Conservation (phyloP, 2,113 vertebrate species). For the Chlorodrepanis virens region DNA sequence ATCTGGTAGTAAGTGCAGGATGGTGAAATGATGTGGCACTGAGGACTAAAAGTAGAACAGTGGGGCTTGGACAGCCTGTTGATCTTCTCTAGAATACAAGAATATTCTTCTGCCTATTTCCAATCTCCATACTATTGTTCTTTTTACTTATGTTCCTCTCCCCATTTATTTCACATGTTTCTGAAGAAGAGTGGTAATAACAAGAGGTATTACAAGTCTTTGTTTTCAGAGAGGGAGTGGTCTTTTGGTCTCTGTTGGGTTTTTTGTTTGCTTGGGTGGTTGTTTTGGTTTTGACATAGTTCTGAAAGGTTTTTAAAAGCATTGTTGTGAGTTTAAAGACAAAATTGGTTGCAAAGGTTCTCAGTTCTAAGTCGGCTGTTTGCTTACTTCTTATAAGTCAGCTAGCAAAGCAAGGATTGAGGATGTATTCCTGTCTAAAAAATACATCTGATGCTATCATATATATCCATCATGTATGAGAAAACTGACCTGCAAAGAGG, state of each 20-base stretch:
- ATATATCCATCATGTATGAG: not conserved
- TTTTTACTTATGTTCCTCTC: not conserved
- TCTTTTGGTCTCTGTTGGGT: not conserved
- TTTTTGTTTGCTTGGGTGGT: not conserved
- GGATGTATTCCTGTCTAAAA: not conserved
- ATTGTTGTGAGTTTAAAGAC: not conserved
- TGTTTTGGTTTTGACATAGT: not conserved
- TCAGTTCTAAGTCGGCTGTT: not conserved
- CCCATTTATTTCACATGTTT: rapidly evolving
- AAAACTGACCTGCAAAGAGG: not conserved
- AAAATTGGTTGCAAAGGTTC: not conserved
- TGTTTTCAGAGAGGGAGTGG: not conserved
- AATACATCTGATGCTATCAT: rapidly evolving
- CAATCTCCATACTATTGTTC: not conserved
- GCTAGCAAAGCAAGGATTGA: not conserved
- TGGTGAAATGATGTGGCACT: not conserved
- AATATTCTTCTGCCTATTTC: not conserved
- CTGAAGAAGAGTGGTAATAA: not conserved
- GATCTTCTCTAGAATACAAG: not conserved
- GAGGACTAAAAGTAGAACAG: not conserved
- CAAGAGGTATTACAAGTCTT: not conserved
- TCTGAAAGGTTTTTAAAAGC: not conserved
- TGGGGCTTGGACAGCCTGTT: not conserved
- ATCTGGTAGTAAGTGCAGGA: not conserved
- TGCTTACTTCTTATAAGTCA: not conserved